phyloP scores from a whole-genome alignment of 2,113 vertebrate species.

The Nansenia antarctica region DNA sequence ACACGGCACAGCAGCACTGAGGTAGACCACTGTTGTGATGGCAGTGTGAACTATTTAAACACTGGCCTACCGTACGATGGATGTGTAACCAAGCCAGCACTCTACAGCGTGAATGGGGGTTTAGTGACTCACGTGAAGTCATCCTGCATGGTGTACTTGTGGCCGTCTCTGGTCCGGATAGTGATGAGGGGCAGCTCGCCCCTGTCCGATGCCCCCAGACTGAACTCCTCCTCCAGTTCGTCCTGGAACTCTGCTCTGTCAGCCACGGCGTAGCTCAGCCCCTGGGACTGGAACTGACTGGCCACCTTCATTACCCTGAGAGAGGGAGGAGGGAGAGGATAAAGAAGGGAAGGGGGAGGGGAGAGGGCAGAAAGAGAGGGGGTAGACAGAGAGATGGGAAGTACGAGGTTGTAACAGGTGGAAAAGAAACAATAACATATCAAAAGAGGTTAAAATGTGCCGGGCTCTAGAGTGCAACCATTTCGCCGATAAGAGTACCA shows the following conservation, averaged over 20 bases:
- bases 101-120: too few species aligned
- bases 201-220: conserved; percentile 28
- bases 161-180: conserved; percentile 43
- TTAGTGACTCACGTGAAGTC: conserved; percentile 57
- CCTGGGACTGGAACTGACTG: conserved; percentile 39
- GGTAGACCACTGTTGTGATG: too few species aligned
- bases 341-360: neutral
- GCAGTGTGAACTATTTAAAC: too few species aligned
- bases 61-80: too few species aligned
- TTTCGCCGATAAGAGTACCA: too few species aligned
- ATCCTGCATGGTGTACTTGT: conserved; percentile 61
- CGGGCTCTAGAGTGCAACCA: too few species aligned
- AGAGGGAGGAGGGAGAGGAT: neutral
- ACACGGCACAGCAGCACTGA: too few species aligned
- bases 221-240: conserved; percentile 56
- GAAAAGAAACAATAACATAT: too few species aligned
- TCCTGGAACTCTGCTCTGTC: conserved; percentile 51
- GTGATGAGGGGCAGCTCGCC: conserved; percentile 50
- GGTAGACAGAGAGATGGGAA: too few species aligned
- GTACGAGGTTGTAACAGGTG: too few species aligned
- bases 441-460: too few species aligned
- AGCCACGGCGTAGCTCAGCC: conserved; percentile 50
- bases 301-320: conserved; percentile 60
- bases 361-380: neutral
- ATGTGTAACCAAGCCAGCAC: too few species aligned